Conservation (phyloP, 2,888 invertebrate species). For the Chydorus sphaericus region DNA sequence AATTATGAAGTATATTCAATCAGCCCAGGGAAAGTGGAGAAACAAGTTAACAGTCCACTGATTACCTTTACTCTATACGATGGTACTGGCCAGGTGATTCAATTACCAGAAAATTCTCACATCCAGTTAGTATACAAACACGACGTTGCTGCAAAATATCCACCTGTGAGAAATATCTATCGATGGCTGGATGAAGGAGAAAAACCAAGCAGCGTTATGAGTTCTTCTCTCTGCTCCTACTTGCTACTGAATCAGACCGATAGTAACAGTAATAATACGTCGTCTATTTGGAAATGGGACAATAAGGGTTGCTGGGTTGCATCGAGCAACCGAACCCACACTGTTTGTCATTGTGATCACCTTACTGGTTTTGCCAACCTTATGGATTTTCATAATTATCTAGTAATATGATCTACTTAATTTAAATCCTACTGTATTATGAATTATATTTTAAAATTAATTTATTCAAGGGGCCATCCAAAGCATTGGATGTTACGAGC, state of each 20-base stretch:
- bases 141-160: constrained; percentile 1
- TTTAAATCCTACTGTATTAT: too few species aligned
- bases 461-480: too few species aligned
- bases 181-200: constrained; percentile 15
- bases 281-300: constrained; percentile 20
- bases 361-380: constrained; percentile 30
- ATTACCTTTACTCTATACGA: neutral
- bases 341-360: constrained; percentile 29
- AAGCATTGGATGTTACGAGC: too few species aligned
- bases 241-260: neutral
- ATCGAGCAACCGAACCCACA: constrained; percentile 25
- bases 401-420: constrained; percentile 18
- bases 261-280: neutral
- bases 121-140: constrained; percentile 11
- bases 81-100: too few species aligned
- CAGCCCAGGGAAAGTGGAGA: too few species aligned
- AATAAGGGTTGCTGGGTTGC: constrained; percentile 22
- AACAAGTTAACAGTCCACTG: constrained; percentile 9
- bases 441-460: too few species aligned
- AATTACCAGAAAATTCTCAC: neutral
- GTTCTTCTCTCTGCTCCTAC: constrained; percentile 6
- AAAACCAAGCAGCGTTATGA: constrained; percentile 14
- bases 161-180: constrained; percentile 10
- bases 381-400: constrained; percentile 27
- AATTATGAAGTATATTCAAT: too few species aligned